A percentile compares a stretch with the other conserved stretches of the same genome.
Evolutionary conservation across 2,888 invertebrate species (phyloP).

Genomic region (Gasteruption jaculator): DNA sequence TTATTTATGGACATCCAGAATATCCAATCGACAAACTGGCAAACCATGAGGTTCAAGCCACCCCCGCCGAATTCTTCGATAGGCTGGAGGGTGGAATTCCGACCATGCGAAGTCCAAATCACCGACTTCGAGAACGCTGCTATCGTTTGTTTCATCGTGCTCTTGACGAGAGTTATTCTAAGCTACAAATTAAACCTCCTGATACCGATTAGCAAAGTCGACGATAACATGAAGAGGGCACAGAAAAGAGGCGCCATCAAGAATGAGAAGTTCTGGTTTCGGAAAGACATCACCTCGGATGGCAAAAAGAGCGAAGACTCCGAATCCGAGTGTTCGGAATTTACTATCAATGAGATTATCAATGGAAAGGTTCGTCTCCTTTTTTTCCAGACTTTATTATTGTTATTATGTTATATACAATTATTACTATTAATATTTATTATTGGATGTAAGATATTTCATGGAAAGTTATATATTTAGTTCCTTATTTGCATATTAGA

Average conservation of each 20-base stretch:
- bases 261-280: slow-evolving; percentile 89
- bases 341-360: slow-evolving; percentile 95
- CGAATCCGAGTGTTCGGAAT: slow-evolving; percentile 63
- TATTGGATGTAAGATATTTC: not conserved
- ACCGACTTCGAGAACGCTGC: slow-evolving; percentile 99
- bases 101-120: slow-evolving; percentile 96
- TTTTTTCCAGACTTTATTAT: slow-evolving; percentile 7
- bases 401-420: not conserved
- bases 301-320: slow-evolving; percentile 51
- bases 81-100: slow-evolving; percentile 99
- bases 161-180: slow-evolving; percentile 93
- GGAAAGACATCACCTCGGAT: slow-evolving; percentile 67
- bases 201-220: slow-evolving; percentile 96
- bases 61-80: slow-evolving; percentile 94
- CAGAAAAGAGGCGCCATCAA: slow-evolving; percentile 86
- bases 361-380: slow-evolving; percentile 80
- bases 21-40: slow-evolving; percentile 99
- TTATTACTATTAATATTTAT: slow-evolving; percentile 5
- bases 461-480: not conserved
- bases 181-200: slow-evolving; percentile 94
- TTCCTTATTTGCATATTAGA: not conserved
- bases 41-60: slow-evolving; percentile 98
- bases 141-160: slow-evolving; percentile 94
- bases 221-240: slow-evolving; percentile 95
- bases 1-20: slow-evolving; percentile 60